Base-by-base conservation (phyloP, 2,797 vertebrate species). In the Leptatherina wallacei region DNA sequence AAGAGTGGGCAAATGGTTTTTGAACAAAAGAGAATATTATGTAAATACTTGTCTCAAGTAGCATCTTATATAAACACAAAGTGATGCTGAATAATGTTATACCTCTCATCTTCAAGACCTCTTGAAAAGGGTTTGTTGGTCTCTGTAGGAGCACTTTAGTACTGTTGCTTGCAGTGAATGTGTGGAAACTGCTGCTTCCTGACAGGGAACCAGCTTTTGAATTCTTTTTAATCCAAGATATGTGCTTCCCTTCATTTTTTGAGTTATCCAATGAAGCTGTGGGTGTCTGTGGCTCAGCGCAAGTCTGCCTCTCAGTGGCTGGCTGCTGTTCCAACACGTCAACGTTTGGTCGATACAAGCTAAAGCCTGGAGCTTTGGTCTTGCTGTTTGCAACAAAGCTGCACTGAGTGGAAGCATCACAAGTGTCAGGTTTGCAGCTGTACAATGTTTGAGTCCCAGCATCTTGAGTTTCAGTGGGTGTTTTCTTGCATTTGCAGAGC, bases 361-460 rank as follows among this genome's bases (percentile, higher is more conserved):
- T 67, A 4, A 80, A 32, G 20, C 12, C 59, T 2, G 55, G 49
- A 47, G 79, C 69, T 4, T 18, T 85, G 87, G n/a, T 51, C 20
- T 54, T 52, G 0, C 29, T 4, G 14, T 64, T 85, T 81, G 38
- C 0, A 65, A 3, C 32, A 30, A 85, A 63, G 68, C 56, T 79
- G 63, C 95, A 97, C 77, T 99, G 97, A 33, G 93, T 86, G 0
- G 93, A 93, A 44, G 84, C 92, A 0, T 97, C 90, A 20, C 52
- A 51, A 13, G 68, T 95, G 33, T 77, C 63, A 0, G 71, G 24
- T 16, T 4, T 0, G 7, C 47, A 36, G 8, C 22, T 16, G 62
- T 6, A 7, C 6, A 88, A 77, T 0, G 96, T 98, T 83, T 98
- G 96, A 1, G 93, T 95, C 75, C 80, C 94, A 0, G 29, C 83